Conservation (phyloP, 2,888 invertebrate species). For the Tetranychus piercei region DNA sequence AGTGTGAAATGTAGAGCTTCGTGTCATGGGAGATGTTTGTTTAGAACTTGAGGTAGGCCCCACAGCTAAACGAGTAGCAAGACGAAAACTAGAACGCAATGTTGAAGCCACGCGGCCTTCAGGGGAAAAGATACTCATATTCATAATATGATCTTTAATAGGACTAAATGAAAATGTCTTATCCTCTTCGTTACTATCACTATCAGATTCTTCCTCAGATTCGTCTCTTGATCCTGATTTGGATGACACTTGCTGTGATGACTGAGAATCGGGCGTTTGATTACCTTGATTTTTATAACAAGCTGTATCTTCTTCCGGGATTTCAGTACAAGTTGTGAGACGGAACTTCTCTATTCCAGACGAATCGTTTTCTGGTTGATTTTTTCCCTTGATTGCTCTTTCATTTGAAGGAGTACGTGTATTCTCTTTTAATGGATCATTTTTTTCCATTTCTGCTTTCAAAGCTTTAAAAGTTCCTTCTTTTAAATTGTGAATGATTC, state of each 20-base stretch:
- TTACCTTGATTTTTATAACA: neutral
- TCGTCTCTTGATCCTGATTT: neutral
- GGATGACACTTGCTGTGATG: slow-evolving; percentile 2
- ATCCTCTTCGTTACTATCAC: slow-evolving; percentile 9
- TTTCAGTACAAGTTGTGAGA: slow-evolving; percentile 12
- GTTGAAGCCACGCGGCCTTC: slow-evolving; percentile 23
- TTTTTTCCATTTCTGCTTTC: slow-evolving; percentile 9
- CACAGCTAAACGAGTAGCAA: slow-evolving; percentile 15
- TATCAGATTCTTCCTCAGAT: slow-evolving; percentile 4
- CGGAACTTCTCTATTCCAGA: neutral
- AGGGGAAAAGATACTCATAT: slow-evolving; percentile 24
- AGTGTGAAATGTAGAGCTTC: slow-evolving; percentile 27
- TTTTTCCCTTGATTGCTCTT: neutral
- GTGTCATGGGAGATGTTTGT: slow-evolving; percentile 17
- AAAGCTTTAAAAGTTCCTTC: slow-evolving; percentile 13
- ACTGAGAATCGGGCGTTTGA: neutral
- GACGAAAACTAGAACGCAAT: slow-evolving; percentile 25
- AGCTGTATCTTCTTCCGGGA: slow-evolving; percentile 12
- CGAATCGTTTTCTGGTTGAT: neutral
- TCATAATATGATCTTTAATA: slow-evolving; percentile 25
- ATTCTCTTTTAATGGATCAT: neutral
- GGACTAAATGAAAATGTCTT: slow-evolving; percentile 24
- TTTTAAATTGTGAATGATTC: slow-evolving; percentile 37
- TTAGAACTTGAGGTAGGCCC: neutral
- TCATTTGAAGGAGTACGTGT: neutral